A percentile compares a stretch with the other conserved stretches of the same genome.
phyloP scores from a whole-genome alignment of 2,888 invertebrate genomes.

The Piscicola geometra region DNA sequence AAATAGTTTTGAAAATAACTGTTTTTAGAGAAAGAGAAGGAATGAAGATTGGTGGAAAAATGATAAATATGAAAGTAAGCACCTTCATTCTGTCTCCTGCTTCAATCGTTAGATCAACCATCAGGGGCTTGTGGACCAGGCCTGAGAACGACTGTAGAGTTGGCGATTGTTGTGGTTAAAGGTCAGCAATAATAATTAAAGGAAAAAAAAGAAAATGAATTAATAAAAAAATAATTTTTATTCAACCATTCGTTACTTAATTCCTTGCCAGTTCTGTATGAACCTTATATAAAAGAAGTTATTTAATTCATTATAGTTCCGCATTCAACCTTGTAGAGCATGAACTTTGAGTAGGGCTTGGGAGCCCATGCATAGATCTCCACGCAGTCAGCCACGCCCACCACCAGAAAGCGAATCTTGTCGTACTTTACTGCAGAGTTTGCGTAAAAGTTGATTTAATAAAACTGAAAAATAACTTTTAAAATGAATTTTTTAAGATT shows the following conservation, averaged over 20 bases:
- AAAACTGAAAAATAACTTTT: too few relatives aligned
- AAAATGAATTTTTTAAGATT: too few relatives aligned
- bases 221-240: too few relatives aligned
- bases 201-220: too few relatives aligned
- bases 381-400: constrained; percentile 95
- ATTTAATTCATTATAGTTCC: background rate
- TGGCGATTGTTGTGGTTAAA: too few relatives aligned
- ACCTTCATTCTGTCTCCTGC: constrained; percentile 97
- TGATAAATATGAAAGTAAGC: too few relatives aligned
- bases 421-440: constrained; percentile 81
- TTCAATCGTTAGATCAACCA: constrained; percentile 97
- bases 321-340: constrained; percentile 83
- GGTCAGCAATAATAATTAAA: too few relatives aligned
- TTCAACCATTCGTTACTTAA: too few relatives aligned
- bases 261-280: too few relatives aligned
- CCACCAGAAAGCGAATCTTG: constrained; percentile 98
- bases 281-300: background rate
- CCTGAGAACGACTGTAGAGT: constrained; percentile 62
- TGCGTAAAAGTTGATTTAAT: background rate
- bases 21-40: too few relatives aligned
- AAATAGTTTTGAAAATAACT: background rate
- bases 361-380: constrained; percentile 99
- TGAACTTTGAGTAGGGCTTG: constrained; percentile 99
- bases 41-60: too few relatives aligned
- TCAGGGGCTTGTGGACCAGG: constrained; percentile 73